These are phyloP conservation scores for Lordiphosa clarofinis DNA, from an alignment of 1,140 invertebrate species.

Conservation along the genomic window DNA sequence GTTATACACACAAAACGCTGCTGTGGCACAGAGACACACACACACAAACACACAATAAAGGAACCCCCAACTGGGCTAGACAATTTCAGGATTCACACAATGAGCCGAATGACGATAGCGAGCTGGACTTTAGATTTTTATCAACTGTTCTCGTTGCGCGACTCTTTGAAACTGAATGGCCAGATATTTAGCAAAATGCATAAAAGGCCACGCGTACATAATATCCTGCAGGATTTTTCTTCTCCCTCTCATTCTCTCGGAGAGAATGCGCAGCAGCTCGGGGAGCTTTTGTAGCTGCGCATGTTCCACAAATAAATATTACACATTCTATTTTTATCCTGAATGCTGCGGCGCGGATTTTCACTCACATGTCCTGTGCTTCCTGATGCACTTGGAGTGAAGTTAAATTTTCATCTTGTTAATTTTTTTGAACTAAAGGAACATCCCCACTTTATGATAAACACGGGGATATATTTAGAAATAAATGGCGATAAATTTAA, in stretches of 20 bases:
- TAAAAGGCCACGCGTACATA: slow-evolving; percentile 57
- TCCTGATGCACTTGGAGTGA: slow-evolving; percentile 2
- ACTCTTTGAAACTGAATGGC: slow-evolving; percentile 61
- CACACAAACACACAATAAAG: slow-evolving; percentile 1
- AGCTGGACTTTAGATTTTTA: slow-evolving; percentile 23
- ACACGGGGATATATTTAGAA: too few relatives aligned
- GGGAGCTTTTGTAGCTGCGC: slow-evolving; percentile 59
- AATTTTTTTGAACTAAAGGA: too few relatives aligned
- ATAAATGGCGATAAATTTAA: too few relatives aligned
- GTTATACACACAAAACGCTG: slow-evolving; percentile 69
- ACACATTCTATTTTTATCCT: slow-evolving; percentile 53
- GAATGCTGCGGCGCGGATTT: slow-evolving; percentile 14
- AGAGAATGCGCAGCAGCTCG: slow-evolving; percentile 37
- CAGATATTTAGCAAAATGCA: slow-evolving; percentile 52
- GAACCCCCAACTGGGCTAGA: slow-evolving; percentile 19
- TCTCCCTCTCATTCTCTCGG: slow-evolving; percentile 18
- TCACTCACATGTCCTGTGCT: slow-evolving; percentile 5
- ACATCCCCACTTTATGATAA: too few relatives aligned
- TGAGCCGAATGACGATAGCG: slow-evolving; percentile 12
- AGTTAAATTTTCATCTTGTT: neutral
- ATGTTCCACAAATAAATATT: slow-evolving; percentile 65
- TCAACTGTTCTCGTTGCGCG: slow-evolving; percentile 63
- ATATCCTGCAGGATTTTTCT: slow-evolving; percentile 67
- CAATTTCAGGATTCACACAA: slow-evolving; percentile 19
- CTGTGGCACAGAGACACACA: slow-evolving; percentile 10